These are phyloP conservation scores for Antennarius maculatus DNA, from an alignment of 2,797 vertebrate genomes.

Conservation along the genomic window DNA sequence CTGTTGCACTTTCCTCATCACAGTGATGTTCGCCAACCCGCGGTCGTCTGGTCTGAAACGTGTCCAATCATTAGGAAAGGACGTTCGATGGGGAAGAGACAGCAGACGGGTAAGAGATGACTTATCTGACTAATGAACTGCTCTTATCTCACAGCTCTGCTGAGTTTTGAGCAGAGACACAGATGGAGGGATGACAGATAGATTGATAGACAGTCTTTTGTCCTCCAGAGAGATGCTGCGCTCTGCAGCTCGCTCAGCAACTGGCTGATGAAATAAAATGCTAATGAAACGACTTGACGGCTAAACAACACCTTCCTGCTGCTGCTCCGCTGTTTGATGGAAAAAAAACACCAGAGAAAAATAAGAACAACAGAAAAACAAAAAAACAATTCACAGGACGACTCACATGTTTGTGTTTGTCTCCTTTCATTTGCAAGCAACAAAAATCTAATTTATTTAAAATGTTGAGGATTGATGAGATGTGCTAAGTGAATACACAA, in stretches of 20 bases:
- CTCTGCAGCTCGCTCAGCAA: no score
- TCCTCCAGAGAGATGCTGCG: conserved; percentile 23
- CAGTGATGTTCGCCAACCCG: no score
- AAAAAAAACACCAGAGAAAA: neutral
- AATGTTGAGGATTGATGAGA: no score
- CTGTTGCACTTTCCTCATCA: no score
- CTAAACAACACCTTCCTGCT: neutral
- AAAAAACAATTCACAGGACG: neutral
- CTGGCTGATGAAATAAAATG: conserved; percentile 14
- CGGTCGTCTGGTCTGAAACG: no score
- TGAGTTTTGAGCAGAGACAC: neutral
- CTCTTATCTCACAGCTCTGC: conserved; percentile 25
- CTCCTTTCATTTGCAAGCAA: no score
- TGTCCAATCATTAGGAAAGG: no score
- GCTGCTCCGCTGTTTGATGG: no score
- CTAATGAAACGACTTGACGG: neutral
- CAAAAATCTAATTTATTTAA: no score
- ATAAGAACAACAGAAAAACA: neutral
- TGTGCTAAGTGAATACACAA: no score
- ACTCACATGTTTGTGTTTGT: neutral
- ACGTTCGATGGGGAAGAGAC: neutral
- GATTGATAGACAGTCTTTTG: conserved; percentile 29
- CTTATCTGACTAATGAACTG: conserved; percentile 52
- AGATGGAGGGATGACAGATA: conserved; percentile 4
- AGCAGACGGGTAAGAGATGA: conserved; percentile 11